Evolutionary conservation across 2,113 vertebrate genomes (phyloP).

Genomic region (Corythornis cristatus): DNA sequence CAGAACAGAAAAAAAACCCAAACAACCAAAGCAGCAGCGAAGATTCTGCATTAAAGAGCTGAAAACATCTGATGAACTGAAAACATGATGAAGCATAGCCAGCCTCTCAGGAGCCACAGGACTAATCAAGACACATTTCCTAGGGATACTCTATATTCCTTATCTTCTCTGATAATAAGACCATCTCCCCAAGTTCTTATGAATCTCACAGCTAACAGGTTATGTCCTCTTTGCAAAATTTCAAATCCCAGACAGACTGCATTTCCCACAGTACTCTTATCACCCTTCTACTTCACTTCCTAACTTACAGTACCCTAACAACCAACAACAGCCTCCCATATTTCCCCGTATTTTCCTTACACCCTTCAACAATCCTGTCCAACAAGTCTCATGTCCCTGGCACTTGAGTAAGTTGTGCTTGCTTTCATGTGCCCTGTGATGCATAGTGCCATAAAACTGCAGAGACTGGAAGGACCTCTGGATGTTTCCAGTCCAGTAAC

Average conservation of each 20-base stretch:
- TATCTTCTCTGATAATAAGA: not conserved
- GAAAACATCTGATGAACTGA: not conserved
- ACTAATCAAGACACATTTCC: not conserved
- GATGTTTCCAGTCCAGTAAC: not conserved
- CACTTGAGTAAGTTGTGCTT: not conserved
- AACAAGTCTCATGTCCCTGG: rapidly evolving
- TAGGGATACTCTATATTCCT: not conserved
- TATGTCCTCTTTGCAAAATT: not conserved
- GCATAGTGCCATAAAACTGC: not conserved
- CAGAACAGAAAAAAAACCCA: not conserved
- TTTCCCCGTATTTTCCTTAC: not conserved
- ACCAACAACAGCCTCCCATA: not conserved
- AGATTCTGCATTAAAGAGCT: conserved; percentile 33
- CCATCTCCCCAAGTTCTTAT: not conserved
- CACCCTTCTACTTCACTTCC: not conserved
- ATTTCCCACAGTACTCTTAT: not conserved
- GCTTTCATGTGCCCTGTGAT: not conserved
- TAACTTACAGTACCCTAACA: not conserved
- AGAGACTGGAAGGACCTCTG: not conserved
- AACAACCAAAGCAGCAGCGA: not conserved
- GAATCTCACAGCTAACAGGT: not conserved
- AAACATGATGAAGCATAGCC: not conserved
- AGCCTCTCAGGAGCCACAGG: not conserved
- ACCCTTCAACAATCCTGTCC: rapidly evolving
- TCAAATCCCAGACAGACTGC: not conserved